These are phyloP conservation scores for Chymomyza costata DNA, from an alignment of 1,140 invertebrate genomes.

Conservation along the genomic window DNA sequence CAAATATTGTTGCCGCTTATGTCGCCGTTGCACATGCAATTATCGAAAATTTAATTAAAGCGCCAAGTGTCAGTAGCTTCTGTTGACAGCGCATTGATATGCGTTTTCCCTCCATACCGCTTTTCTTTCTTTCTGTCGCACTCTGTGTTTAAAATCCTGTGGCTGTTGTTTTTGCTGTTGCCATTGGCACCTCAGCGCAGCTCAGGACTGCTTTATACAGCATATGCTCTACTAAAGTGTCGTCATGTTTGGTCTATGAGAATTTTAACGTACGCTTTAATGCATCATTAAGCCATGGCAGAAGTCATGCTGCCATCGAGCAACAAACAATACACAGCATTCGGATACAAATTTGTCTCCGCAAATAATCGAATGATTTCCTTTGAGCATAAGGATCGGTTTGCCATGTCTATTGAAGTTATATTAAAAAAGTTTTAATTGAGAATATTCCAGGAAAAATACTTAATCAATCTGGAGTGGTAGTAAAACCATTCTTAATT, in stretches of 20 bases:
- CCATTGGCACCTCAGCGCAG: not conserved
- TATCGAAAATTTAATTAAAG: conserved; percentile 72
- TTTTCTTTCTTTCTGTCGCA: too few relatives aligned
- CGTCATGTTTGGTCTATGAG: conserved; percentile 36
- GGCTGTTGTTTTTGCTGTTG: not conserved
- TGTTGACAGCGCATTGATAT: not conserved
- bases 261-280: conserved; percentile 63
- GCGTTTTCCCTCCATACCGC: too few relatives aligned
- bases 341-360: too few relatives aligned
- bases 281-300: conserved; percentile 49
- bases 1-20: conserved; percentile 10
- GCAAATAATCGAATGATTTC: too few relatives aligned
- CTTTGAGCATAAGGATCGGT: too few relatives aligned
- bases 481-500: too few relatives aligned
- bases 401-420: too few relatives aligned
- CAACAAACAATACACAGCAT: too few relatives aligned
- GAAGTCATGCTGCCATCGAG: not conserved
- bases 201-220: not conserved
- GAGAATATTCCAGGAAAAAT: too few relatives aligned
- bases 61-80: conserved; percentile 46
- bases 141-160: not conserved
- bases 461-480: too few relatives aligned
- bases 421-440: too few relatives aligned
- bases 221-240: conserved; percentile 6
- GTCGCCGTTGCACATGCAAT: conserved; percentile 48